Conservation (phyloP, 2,113 vertebrate species). For the Syngnathus scovelli region DNA sequence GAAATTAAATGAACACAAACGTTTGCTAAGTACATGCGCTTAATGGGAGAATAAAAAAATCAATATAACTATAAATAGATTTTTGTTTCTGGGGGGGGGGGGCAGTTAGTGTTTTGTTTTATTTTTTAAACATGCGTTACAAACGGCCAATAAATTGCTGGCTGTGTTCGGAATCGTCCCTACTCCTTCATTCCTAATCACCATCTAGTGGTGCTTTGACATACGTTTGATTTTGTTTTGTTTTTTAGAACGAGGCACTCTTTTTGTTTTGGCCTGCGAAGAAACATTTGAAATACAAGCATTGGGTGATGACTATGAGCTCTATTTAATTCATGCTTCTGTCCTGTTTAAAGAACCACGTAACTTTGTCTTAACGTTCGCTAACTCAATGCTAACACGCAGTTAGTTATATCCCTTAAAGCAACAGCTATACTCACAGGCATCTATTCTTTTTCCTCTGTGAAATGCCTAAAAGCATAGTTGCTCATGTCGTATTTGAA, state of each 20-base stretch:
- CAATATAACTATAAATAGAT: slow-evolving; percentile 68
- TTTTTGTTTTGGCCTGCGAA: too few species aligned
- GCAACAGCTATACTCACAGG: not conserved
- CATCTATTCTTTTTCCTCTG: not conserved
- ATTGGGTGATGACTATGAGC: too few species aligned
- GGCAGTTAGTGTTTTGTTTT: slow-evolving; percentile 27
- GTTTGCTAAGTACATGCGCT: slow-evolving; percentile 55
- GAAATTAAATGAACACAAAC: not conserved
- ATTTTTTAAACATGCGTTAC: slow-evolving; percentile 33
- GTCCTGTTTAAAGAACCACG: too few species aligned
- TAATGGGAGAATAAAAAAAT: slow-evolving; percentile 52
- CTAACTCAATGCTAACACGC: not conserved
- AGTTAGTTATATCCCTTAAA: too few species aligned
- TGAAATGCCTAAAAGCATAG: not conserved
- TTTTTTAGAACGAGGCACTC: not conserved
- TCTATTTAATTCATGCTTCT: too few species aligned
- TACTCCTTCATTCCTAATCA: not conserved
- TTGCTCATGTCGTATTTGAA: not conserved
- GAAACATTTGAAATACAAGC: too few species aligned
- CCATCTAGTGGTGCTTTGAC: not conserved
- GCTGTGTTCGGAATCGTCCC: not conserved
- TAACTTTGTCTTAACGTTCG: too few species aligned
- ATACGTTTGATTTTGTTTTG: not conserved
- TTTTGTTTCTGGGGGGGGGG: slow-evolving; percentile 22
- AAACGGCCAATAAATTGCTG: slow-evolving; percentile 63